These are phyloP conservation scores for Lithophane ornitopus DNA, from an alignment of 2,888 invertebrate genomes.

Conservation along the genomic window DNA sequence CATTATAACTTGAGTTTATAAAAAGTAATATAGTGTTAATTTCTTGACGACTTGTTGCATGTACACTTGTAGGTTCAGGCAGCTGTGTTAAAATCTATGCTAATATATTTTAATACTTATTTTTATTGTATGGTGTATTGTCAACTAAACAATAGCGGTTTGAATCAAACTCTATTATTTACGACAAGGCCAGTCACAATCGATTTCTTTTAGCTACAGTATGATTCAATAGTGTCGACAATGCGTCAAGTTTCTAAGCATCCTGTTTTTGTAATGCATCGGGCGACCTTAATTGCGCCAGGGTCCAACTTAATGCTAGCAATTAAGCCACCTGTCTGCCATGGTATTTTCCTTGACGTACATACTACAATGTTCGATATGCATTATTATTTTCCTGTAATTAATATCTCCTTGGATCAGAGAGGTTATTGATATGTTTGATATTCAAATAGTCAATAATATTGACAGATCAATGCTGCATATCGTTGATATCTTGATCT, in stretches of 20 bases:
- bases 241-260: conserved; percentile 70
- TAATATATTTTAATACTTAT: conserved; percentile 49
- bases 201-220: conserved; percentile 67
- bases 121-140: conserved; percentile 53
- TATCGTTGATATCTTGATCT: conserved; percentile 22
- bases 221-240: conserved; percentile 66
- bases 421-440: conserved; percentile 33
- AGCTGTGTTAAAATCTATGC: conserved; percentile 29
- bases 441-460: conserved; percentile 41
- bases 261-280: conserved; percentile 73
- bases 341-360: conserved; percentile 68
- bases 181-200: conserved; percentile 71
- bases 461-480: conserved; percentile 51
- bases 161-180: conserved; percentile 62
- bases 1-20: conserved; percentile 6
- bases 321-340: conserved; percentile 68
- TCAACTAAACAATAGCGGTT: conserved; percentile 68
- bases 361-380: conserved; percentile 27
- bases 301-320: conserved; percentile 66
- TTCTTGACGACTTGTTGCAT: conserved; percentile 22
- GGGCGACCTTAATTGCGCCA: conserved; percentile 65
- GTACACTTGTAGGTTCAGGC: conserved; percentile 8
- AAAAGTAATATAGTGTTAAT: conserved; percentile 1
- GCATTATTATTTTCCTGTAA: conserved; percentile 62
- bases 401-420: conserved; percentile 61